phyloP scores from a whole-genome alignment of 2,888 invertebrate genomes.

The Adelognathus sp. region DNA sequence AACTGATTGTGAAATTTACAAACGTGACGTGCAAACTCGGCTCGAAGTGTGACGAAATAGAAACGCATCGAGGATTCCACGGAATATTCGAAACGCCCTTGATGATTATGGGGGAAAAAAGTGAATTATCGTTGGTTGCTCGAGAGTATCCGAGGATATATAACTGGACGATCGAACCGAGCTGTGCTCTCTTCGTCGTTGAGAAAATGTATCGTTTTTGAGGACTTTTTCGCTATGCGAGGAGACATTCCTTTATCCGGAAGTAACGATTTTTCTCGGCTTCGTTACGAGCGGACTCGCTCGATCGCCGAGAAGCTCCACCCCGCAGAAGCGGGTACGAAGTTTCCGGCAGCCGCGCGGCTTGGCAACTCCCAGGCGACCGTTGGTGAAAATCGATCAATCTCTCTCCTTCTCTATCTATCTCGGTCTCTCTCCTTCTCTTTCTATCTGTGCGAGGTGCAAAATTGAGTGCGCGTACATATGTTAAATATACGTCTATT shows the following conservation, averaged over 20 bases:
- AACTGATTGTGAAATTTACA: background rate
- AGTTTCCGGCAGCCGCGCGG: slow-evolving; percentile 9
- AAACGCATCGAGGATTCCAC: background rate
- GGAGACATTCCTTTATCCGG: background rate
- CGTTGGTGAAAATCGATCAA: slow-evolving; percentile 61
- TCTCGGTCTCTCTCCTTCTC: too few species aligned
- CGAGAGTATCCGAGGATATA: background rate
- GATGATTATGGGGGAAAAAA: background rate
- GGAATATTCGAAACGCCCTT: background rate
- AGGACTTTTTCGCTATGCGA: background rate
- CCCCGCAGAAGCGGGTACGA: background rate
- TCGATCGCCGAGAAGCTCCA: slow-evolving; percentile 11
- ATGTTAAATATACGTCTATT: background rate
- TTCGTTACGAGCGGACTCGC: background rate
- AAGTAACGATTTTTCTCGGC: background rate
- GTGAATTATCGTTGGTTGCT: background rate
- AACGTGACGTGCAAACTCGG: background rate
- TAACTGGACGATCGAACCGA: background rate
- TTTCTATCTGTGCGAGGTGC: too few species aligned
- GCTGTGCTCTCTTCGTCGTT: background rate
- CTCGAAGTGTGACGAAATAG: background rate
- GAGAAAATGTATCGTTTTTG: background rate
- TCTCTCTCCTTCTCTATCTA: slow-evolving; percentile 60
- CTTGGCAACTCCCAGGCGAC: slow-evolving; percentile 54
- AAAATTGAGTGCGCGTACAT: slow-evolving; percentile 49